Base-by-base conservation (phyloP, 2,888 invertebrate genomes). In the Perizoma flavofasciatum region DNA sequence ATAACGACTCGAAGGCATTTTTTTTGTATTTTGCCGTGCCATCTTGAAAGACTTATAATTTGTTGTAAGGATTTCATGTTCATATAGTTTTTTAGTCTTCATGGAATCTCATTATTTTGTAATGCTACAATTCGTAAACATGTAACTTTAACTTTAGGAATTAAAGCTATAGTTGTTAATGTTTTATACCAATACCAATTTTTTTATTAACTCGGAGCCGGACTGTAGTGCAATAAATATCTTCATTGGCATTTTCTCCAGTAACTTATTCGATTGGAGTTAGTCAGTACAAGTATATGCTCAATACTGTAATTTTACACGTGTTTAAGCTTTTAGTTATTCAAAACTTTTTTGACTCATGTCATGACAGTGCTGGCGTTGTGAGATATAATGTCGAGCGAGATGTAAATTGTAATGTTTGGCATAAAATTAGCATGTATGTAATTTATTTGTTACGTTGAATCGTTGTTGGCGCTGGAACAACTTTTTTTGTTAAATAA, bases 21-120 rank as follows among this genome's bases (percentile, higher is more conserved):
- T 86, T 79, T 81, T 81, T 86, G 83, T 88, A 86, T 86, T 86
- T 88, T 88, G 88, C 86, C 86, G 82, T 84, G 85, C 81, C 88
- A 91, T 84, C 88, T 84, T 89, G 89, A 89, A 92, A 92, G 90
- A 91, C 91, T 92, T 90, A 90, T 90, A 72, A 75, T 78, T 66
- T 81, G 84, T 83, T 88, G 84, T 91, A 89, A 92, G 90, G 83
- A 89, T 90, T 90, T 91, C 91, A 89, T 88, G 85, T 89, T 89
- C 92, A 92, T 91, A 81, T 92, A 92, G 91, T 89, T 82, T 83
- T 90, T 89, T 92, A 92, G 92, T 87, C 83, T 86, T 91, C 91
- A 91, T 89, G 83, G 80, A 87, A 87, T 89, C 86, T 90, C 91
- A 92, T 91, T 87, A 86, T 85, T 85, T 83, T 83, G 79, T 82